Evolutionary conservation across 2,797 vertebrate genomes (phyloP).

Genomic region (Urocyon cinereoargenteus): DNA sequence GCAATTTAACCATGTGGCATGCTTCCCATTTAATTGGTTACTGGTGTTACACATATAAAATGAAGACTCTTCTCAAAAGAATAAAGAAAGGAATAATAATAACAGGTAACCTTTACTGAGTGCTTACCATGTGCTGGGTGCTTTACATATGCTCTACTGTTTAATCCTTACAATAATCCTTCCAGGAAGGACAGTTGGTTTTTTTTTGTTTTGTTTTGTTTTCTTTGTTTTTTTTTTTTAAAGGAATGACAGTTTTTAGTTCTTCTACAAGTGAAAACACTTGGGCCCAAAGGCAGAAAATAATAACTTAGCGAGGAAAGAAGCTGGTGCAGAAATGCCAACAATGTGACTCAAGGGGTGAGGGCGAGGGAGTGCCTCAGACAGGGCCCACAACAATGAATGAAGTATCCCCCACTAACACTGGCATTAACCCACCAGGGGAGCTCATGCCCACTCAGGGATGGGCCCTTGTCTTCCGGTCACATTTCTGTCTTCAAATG

Average conservation of each 20-base stretch:
- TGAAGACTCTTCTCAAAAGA: neutral
- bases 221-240: neutral
- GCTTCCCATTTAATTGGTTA: neutral
- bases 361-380: neutral
- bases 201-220: neutral
- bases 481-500: neutral
- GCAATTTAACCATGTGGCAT: neutral
- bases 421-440: neutral
- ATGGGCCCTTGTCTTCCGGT: fast-evolving
- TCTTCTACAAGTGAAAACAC: neutral
- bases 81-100: neutral
- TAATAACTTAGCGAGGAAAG: neutral
- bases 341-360: neutral
- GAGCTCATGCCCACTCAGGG: neutral
- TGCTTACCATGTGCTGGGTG: neutral
- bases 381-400: neutral
- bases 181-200: neutral
- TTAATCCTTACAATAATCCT: neutral
- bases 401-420: neutral
- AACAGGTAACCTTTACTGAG: neutral
- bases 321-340: neutral
- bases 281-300: neutral
- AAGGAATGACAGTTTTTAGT: neutral
- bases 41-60: neutral
- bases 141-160: neutral